Conservation (phyloP, 2,888 invertebrate species). For the Zeuzera pyrina region DNA sequence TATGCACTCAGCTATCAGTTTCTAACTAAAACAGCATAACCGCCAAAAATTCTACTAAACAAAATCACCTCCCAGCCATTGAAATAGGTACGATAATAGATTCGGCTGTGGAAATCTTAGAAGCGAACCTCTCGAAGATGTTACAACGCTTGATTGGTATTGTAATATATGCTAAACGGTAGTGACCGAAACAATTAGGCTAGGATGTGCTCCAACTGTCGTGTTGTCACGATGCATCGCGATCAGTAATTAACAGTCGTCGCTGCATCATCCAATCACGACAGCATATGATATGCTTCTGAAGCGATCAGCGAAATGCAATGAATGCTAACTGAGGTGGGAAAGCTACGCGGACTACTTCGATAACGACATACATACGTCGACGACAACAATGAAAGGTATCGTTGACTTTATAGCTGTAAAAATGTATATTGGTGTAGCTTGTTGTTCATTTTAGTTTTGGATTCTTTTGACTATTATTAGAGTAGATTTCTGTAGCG, state of each 20-base stretch:
- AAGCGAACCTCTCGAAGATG: conserved; percentile 31
- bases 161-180: conserved; percentile 63
- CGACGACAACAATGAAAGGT: too few species aligned
- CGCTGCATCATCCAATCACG: conserved; percentile 51
- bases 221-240: conserved; percentile 45
- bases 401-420: too few species aligned
- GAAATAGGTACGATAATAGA: conserved; percentile 8
- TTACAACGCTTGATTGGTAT: conserved; percentile 54
- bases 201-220: conserved; percentile 36
- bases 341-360: not conserved
- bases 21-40: too few species aligned
- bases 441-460: too few species aligned
- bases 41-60: too few species aligned
- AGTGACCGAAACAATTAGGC: conserved; percentile 59
- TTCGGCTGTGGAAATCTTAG: conserved; percentile 15
- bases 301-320: conserved; percentile 17
- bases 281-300: conserved; percentile 40
- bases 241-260: conserved; percentile 45
- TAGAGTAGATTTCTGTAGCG: too few species aligned
- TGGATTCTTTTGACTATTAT: too few species aligned
- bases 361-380: too few species aligned
- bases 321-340: not conserved
- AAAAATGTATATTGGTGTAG: too few species aligned
- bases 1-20: conserved; percentile 38
- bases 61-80: too few species aligned